Evolutionary conservation across 2,113 vertebrate species (phyloP).

Genomic region (Etheostoma spectabile): DNA sequence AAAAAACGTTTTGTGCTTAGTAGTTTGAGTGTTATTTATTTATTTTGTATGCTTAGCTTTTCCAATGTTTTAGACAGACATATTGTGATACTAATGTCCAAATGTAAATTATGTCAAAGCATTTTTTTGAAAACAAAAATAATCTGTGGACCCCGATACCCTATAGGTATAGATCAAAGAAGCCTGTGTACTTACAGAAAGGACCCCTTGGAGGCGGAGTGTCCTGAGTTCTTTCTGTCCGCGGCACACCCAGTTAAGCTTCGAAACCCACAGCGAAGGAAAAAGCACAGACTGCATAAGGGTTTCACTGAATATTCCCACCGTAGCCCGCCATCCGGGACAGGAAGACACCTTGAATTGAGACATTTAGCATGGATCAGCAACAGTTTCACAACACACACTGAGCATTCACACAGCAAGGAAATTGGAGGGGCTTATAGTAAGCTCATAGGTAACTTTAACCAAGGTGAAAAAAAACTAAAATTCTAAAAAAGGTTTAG

Average conservation of each 20-base stretch:
- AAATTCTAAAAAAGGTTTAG: too few species aligned
- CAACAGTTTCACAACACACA: not conserved
- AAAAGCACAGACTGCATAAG: slow-evolving; percentile 75
- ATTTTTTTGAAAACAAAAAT: too few species aligned
- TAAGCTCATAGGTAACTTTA: too few species aligned
- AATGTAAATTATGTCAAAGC: too few species aligned
- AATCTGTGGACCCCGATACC: too few species aligned
- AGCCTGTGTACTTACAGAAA: slow-evolving; percentile 67
- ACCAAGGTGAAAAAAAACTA: too few species aligned
- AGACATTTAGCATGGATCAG: not conserved
- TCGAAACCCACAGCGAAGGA: slow-evolving; percentile 75
- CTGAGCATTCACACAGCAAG: not conserved
- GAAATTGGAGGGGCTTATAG: not conserved
- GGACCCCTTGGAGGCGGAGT: slow-evolving; percentile 74
- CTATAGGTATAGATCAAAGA: not conserved
- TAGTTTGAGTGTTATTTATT: too few species aligned
- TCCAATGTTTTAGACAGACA: too few species aligned
- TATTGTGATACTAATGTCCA: too few species aligned
- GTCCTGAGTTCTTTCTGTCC: slow-evolving; percentile 76
- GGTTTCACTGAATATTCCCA: slow-evolving; percentile 70
- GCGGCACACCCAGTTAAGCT: slow-evolving; percentile 73
- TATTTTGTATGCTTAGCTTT: too few species aligned
- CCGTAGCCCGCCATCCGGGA: slow-evolving; percentile 75
- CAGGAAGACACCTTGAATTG: slow-evolving; percentile 66
- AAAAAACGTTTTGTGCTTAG: too few species aligned